phyloP scores from a whole-genome alignment of 2,113 vertebrate species.

The Aphyosemion australe region DNA sequence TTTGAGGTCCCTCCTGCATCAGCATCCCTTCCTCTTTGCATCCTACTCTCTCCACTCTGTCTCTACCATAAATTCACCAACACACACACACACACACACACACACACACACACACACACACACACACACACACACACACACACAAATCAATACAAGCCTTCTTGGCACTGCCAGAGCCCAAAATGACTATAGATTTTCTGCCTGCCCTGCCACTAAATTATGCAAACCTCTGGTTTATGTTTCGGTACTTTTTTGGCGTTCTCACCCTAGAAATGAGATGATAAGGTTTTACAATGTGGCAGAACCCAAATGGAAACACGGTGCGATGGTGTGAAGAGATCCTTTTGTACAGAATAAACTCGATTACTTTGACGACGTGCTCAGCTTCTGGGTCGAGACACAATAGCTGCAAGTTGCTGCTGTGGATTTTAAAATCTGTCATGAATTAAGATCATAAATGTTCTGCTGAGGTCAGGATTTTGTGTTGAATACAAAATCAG shows the following conservation, averaged over 20 bases:
- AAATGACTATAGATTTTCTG: constrained; percentile 80
- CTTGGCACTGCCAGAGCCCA: constrained; percentile 76
- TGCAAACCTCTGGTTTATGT: constrained; percentile 74
- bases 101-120: constrained; percentile 33
- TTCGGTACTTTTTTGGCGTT: constrained; percentile 55
- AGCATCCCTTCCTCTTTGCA: constrained; percentile 32
- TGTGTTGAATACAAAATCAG: constrained; percentile 51
- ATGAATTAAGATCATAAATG: constrained; percentile 36
- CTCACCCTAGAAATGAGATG: constrained; percentile 14
- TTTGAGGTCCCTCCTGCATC: constrained; percentile 62
- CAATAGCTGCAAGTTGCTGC: constrained; percentile 21
- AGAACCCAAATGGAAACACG: neutral
- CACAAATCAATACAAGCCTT: constrained; percentile 72
- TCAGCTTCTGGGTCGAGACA: constrained; percentile 5
- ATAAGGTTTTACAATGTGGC: constrained; percentile 24
- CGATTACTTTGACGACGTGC: neutral
- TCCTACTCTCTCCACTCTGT: constrained; percentile 24
- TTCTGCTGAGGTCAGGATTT: constrained; percentile 53
- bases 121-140: constrained; percentile 32
- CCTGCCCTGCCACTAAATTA: constrained; percentile 70
- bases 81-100: constrained; percentile 47
- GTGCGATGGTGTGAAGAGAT: neutral
- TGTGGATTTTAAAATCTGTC: constrained; percentile 45
- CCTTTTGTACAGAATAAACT: neutral
- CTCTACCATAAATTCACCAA: constrained; percentile 68